Conservation (phyloP, 2,797 vertebrate species). For the Chloroceryle amazona region DNA sequence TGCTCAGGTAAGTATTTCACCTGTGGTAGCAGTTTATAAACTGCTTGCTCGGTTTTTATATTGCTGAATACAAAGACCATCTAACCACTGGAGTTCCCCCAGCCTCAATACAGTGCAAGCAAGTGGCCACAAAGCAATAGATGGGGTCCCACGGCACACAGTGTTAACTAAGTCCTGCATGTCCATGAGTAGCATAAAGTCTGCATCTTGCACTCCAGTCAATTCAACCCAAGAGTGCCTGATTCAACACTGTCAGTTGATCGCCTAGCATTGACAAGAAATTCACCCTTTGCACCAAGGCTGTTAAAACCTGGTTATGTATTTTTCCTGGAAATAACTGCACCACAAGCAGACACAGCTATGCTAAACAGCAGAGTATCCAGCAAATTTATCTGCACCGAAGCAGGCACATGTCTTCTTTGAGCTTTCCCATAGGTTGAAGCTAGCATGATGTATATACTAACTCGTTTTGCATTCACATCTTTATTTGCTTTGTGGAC, state of each 20-base stretch:
- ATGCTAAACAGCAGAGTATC: not conserved
- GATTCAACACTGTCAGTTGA: not conserved
- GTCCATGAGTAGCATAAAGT: not conserved
- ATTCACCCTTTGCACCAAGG: not conserved
- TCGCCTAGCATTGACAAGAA: not conserved
- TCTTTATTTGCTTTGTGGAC: not conserved
- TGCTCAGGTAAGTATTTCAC: not conserved
- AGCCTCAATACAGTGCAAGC: not conserved
- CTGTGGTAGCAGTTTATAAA: not conserved
- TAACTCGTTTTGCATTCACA: not conserved
- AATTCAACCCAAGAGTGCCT: not conserved
- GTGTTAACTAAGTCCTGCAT: not conserved
- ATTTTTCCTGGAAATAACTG: not conserved
- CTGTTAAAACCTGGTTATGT: not conserved
- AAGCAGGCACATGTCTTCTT: not conserved
- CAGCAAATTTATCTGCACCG: not conserved
- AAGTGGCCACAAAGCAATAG: not conserved
- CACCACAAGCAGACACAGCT: not conserved
- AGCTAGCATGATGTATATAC: not conserved
- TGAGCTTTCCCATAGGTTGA: not conserved
- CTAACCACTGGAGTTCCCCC: not conserved
- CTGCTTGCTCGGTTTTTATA: not conserved
- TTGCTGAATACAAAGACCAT: not conserved
- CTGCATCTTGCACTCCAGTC: not conserved
- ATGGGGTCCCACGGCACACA: not conserved